A percentile compares a stretch with the other conserved stretches of the same genome.
Evolutionary conservation across 2,888 invertebrate genomes (phyloP).

Genomic region (Dynastes tityus): DNA sequence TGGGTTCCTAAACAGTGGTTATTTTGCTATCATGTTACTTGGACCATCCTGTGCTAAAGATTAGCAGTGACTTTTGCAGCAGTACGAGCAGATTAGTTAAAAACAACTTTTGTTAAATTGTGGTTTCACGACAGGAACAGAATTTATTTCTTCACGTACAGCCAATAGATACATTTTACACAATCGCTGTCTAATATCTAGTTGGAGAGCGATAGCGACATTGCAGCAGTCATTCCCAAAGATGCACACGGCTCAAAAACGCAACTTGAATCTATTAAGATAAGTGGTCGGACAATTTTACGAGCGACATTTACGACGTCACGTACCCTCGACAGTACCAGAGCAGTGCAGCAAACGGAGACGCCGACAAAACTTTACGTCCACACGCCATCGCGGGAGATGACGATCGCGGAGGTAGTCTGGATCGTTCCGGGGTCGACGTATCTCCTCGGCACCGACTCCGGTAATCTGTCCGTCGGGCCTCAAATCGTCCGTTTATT

Average conservation of each 20-base stretch:
- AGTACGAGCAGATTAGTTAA: no score
- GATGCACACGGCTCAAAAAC: slow-evolving; percentile 23
- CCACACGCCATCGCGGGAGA: background rate
- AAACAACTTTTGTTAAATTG: no score
- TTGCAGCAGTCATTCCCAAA: background rate
- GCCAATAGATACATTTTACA: no score
- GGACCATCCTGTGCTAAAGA: no score
- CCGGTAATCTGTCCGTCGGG: slow-evolving; percentile 51
- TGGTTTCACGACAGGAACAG: no score
- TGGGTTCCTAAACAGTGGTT: no score
- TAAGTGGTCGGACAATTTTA: slow-evolving; percentile 24
- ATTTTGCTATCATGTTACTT: no score
- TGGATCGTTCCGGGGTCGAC: background rate
- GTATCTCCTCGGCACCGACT: slow-evolving; percentile 29
- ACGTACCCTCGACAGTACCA: background rate
- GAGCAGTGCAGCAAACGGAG: background rate
- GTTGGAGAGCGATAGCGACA: no score
- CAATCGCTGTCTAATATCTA: no score
- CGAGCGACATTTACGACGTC: background rate
- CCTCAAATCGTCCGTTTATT: slow-evolving; percentile 53
- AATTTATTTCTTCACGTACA: no score
- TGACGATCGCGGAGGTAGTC: no score
- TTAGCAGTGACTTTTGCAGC: no score
- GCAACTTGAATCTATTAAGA: slow-evolving; percentile 36
- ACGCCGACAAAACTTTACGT: background rate